Conservation (phyloP, 2,797 vertebrate genomes). For the Okamejei kenojei region DNA sequence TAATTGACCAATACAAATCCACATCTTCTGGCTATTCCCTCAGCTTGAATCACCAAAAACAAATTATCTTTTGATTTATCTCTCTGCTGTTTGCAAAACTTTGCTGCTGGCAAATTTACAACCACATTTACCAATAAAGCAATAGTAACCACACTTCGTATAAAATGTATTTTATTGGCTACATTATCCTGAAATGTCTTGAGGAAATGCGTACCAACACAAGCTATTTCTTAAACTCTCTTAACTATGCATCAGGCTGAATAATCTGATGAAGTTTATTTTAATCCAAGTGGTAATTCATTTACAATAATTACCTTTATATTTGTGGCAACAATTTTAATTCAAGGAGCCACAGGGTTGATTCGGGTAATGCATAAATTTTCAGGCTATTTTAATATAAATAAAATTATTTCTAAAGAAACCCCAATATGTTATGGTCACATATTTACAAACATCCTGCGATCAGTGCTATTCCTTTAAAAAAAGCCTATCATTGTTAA, state of each 20-base stretch:
- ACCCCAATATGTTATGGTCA: background rate
- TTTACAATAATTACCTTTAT: background rate
- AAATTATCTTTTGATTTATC: background rate
- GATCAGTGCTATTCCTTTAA: background rate
- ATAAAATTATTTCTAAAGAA: background rate
- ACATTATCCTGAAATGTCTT: background rate
- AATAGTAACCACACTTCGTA: background rate
- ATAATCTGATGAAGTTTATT: background rate
- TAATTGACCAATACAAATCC: background rate
- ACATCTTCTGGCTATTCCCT: background rate
- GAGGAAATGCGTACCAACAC: background rate
- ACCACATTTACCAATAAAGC: background rate
- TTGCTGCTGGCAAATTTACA: background rate
- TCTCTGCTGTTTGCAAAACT: background rate
- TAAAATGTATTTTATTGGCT: background rate
- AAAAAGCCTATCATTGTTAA: background rate
- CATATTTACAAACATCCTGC: background rate
- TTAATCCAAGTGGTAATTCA: background rate
- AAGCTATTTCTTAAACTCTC: background rate
- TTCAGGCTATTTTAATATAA: background rate
- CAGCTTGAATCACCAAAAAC: background rate
- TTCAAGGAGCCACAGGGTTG: background rate
- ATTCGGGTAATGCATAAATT: background rate
- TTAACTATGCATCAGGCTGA: background rate
- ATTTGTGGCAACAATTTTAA: background rate